Base-by-base conservation (phyloP, 2,113 vertebrate genomes). In the Nannospalax galili region DNA sequence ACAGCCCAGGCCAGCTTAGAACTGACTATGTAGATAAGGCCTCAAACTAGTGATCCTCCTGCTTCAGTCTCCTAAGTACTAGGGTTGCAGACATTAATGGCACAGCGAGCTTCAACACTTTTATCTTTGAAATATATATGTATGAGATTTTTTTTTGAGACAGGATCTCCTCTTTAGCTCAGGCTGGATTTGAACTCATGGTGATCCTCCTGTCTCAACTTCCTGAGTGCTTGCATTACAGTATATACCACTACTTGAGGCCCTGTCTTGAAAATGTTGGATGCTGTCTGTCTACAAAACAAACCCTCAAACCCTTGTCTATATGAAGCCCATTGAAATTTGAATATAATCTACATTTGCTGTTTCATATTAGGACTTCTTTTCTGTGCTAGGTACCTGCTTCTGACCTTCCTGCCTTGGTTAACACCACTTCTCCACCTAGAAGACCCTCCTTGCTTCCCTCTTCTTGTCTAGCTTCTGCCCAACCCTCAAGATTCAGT, bases 261-360 rank as follows among this genome's bases (percentile, higher is more conserved):
- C 28, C 24, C 14, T 37, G 86, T 16, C 42, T 75, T 90, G 37
- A 75, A 88, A 75, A 11, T 5, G 73, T 72, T 90, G 48, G 45
- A 84, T 80, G n/a, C 20, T 77, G 84, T 26, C 22, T 30, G 6
- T 84, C 60, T 93, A 67, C 62, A 93, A 81, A 95, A 88, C 75
- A 80, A 88, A 81, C 26, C 3, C 26, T 5, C 58, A 79, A 80
- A 75, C 84, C 42, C 22, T 70, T 73, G 84, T 22, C 37, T 88
- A 19, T 72, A 84, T 22, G 42, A 92, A 10, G 35, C 7, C 22
- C 70, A 86, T 0, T 42, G 20, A 37, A 81, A 78, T 58, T 81
- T 52, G 26, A 30, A 84, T 10, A 32, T 58, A 84, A 16, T 7
- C 67, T 75, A 15, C 5, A 74, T 65, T 72, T 48, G 14, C n/a